phyloP scores from a whole-genome alignment of 2,113 vertebrate species.

The Raja brachyura region DNA sequence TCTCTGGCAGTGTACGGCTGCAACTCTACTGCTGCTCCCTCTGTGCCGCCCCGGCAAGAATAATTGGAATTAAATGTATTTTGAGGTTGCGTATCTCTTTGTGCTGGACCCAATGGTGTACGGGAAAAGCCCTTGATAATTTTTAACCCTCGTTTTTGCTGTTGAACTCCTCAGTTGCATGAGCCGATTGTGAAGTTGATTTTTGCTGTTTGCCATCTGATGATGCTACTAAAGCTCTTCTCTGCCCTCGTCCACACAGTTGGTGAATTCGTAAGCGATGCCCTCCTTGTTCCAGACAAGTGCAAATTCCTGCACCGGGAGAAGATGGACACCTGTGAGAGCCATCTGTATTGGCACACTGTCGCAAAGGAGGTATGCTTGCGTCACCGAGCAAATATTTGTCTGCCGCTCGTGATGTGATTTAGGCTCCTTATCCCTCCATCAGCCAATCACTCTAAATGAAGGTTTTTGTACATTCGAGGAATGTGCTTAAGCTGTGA shows the following conservation, averaged over 20 bases:
- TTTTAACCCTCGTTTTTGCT: background rate
- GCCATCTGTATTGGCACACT: conserved; percentile 96
- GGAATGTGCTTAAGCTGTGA: background rate
- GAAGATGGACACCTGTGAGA: conserved; percentile 94
- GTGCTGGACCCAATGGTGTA: background rate
- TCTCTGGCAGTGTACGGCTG: too few species aligned
- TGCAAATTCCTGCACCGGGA: conserved; percentile 98
- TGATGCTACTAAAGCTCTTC: conserved; percentile 19
- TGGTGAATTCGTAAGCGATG: conserved; percentile 94
- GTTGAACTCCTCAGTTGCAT: background rate
- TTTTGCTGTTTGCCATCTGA: background rate
- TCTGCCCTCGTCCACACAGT: conserved; percentile 59
- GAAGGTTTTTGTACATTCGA: background rate
- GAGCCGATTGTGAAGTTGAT: background rate
- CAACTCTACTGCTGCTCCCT: too few species aligned
- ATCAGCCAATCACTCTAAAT: background rate
- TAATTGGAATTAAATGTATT: too few species aligned
- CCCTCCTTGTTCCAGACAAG: conserved; percentile 95
- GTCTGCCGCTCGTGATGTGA: background rate
- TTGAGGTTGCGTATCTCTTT: background rate
- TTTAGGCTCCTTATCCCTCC: background rate
- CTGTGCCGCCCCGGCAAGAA: too few species aligned
- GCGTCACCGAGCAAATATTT: background rate
- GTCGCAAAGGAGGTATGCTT: conserved; percentile 86
- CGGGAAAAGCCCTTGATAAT: background rate